A percentile compares a stretch with the other conserved stretches of the same genome.
Conservation (phyloP, 1,140 invertebrate genomes). For the Manduca sexta region DNA sequence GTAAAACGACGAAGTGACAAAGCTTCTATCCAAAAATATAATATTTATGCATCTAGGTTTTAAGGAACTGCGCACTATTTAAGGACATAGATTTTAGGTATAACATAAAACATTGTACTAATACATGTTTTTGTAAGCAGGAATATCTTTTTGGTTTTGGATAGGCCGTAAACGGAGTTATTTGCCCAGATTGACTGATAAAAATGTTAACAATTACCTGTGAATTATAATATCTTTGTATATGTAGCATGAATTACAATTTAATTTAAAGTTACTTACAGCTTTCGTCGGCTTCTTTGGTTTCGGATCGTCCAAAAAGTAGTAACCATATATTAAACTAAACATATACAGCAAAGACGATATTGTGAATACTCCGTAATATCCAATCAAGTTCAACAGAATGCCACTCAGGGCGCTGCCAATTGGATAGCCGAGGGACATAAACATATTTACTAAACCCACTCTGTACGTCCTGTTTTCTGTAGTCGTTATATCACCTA, state of each 20-base stretch:
- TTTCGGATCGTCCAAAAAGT: constrained; percentile 76
- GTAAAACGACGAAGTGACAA: no score
- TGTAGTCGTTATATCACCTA: constrained; percentile 87
- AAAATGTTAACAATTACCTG: background rate
- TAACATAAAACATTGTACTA: no score
- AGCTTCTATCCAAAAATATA: no score
- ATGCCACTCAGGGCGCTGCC: constrained; percentile 85
- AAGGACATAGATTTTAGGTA: no score
- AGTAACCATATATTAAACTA: constrained; percentile 80
- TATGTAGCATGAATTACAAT: background rate
- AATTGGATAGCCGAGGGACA: constrained; percentile 85
- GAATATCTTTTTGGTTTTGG: no score
- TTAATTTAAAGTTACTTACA: constrained; percentile 20
- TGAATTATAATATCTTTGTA: background rate
- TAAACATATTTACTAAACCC: constrained; percentile 87
- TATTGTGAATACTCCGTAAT: constrained; percentile 85
- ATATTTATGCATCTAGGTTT: no score
- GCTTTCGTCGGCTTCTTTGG: constrained; percentile 34
- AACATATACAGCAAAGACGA: constrained; percentile 82
- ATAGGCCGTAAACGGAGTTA: background rate
- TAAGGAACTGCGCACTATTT: no score
- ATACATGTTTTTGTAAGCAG: no score
- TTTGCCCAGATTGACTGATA: background rate
- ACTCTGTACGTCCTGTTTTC: constrained; percentile 87
- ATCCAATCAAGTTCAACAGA: constrained; percentile 79